Evolutionary conservation across 2,113 vertebrate species (phyloP), one percentile per base, ranked within the genome.

Genomic region (Menura novaehollandiae): DNA sequence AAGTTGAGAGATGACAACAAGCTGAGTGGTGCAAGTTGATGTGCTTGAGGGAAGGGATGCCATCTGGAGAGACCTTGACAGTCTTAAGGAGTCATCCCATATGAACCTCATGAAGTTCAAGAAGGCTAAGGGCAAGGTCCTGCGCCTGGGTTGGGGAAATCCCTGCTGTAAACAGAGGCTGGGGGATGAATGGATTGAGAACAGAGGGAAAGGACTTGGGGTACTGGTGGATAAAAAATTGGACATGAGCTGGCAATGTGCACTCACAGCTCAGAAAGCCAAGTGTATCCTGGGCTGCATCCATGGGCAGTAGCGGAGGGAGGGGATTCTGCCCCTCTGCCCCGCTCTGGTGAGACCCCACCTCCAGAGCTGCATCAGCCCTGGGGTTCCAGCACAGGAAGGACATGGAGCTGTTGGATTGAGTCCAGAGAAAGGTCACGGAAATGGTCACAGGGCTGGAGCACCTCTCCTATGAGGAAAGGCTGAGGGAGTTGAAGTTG

Each of bases 341-440:
- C 39, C 27, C 1, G 0, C 15, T 79, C 23, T 73, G 3, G 8
- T n/a, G 52, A 53, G 7, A 62, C 8, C 13, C 19, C 18, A 33
- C 27, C 39, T 68, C 41, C 12, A 79, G 41, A 22, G 20, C 24
- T 55, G 49, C 0, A 0, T 58, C 44, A 53, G 37, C 53, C 35
- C 33, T 66, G 13, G 10, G 3, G 18, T 5, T 19, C 3, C 41
- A 47, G 3, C 7, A 15, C 11, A 44, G 4, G 14, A 49, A 39
- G 19, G 43, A 58, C 47, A 24, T 16, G 4, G 17, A 53, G 2
- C 5, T 44, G 39, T 44, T 80, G 26, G 14, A 73, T 11, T 0
- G 0, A 21, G 20, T 55, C 37, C 52, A 62, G 30, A 86, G 19
- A 32, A 88, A 35, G 4, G 7, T 12, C 44, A 30, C 0, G 0